Base-by-base conservation (phyloP, 2,113 vertebrate species). In the rabbit (Oryctolagus cuniculus) region DNA sequence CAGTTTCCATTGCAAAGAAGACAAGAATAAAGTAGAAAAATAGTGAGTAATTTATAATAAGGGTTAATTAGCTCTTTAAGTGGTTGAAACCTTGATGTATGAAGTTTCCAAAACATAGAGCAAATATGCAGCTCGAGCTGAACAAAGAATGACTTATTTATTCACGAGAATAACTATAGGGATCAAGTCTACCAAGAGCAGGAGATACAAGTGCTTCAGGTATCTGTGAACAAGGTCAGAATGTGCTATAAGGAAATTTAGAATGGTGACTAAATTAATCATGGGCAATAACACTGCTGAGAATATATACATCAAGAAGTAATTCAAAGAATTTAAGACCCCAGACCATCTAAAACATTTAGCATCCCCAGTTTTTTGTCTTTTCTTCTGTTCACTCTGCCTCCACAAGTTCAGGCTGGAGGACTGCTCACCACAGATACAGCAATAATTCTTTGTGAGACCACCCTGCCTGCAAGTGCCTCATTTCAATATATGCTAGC, bases 1-100 rank as follows among this genome's bases (percentile, higher is more conserved):
- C 80, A 90, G 87, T 84, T 95, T 92, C 85, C 61, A 77, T 9
- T 85, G 38, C 88, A 96, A 90, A 92, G 64, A 72, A 15, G 27
- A 82, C 6, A 75, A 69, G 64, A 38, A 73, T 15, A 74, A 84
- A 61, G 10, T 64, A 55, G 17, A 88, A 72, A 44, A 84, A 78
- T 5, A 51, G 49, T 21, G 34, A 91, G 77, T 80, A 83, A 84
- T 80, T 93, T 83, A 89, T 75, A 91, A 87, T 61, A 85, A 77
- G 77, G 38, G 53, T 72, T 90, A 92, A 91, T 92, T 85, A 69
- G 25, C 63, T 93, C 67, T 80, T 92, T 77, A 75, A 89, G 25
- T 53, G 36, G 75, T 36, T 93, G 27, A 89, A 80, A 66, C 51
- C 31, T 31, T 77, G 53, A 73, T 36, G 7, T 79, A 86, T 79